Evolutionary conservation across 2,888 invertebrate genomes (phyloP), one percentile per base, ranked within the genome.

Genomic region (Noctua fimbriata): DNA sequence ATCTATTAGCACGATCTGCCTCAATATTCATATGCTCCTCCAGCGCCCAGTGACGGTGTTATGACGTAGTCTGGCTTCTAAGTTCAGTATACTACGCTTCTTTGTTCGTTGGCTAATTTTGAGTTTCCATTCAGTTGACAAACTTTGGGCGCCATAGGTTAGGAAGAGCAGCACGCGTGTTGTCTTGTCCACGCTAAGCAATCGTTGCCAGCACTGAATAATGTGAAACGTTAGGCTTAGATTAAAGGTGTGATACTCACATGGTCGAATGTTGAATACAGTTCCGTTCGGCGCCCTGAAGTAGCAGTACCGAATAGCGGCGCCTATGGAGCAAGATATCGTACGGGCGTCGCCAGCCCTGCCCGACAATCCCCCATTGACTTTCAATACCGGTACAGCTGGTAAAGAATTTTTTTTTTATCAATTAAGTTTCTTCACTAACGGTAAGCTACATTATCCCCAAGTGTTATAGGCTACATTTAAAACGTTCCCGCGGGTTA

Each of bases 281-380:
- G 95, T 94, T 87, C 96, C 96, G 80, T 96, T 96, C 1, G 85
- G 81, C 0, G 93, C 87, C 63, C 95, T 91, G 91, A 96, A 96
- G 92, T 95, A 96, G 90, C 96, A 96, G 92, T 96, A 96, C 3
- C 90, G 89, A 71, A 96, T 93, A 6, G 90, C 76, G 0, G 94
- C 83, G 52, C 91, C 85, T 5, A 95, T 89, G 0, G 91, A 91
- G 87, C 96, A 96, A n/a, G 92, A 89, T 92, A 96, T 87, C n/a
- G 88, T 89, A 0, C 92, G 87, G 4, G 88, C 86, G 2, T 94
- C 92, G 3, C 93, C 94, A n/a, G 47, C 79, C 14, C n/a, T 90
- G 12, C 21, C 9, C 12, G 21, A 12, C 52, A 21, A 2, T 5
- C 0, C 14, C 6, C 12, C 4, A 24, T 18, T 32, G 18, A 2